Conservation (phyloP, 2,113 vertebrate species). For the Sinocyclocheilus rhinocerous region DNA sequence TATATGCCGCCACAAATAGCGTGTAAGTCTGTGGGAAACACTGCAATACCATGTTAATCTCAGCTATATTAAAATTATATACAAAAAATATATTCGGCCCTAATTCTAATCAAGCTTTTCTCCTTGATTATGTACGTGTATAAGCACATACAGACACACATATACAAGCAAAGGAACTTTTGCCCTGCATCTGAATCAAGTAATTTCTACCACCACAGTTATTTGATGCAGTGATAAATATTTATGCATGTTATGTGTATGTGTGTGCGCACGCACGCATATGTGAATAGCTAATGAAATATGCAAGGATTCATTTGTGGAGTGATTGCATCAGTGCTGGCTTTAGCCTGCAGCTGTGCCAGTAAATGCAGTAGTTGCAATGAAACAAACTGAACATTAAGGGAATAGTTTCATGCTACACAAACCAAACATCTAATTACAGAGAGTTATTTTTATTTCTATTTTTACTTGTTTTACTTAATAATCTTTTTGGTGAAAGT, state of each 20-base stretch:
- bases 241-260: conserved; percentile 1
- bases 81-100: no score
- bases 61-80: neutral
- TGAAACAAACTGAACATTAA: conserved; percentile 7
- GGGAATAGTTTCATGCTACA: neutral
- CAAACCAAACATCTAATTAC: neutral
- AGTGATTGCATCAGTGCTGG: conserved; percentile 22
- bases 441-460: neutral
- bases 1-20: no score
- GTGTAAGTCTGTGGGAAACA: no score
- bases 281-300: conserved; percentile 5
- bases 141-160: neutral
- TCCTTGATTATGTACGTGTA: neutral
- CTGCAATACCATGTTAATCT: neutral
- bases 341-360: conserved; percentile 17
- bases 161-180: neutral
- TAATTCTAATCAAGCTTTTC: neutral
- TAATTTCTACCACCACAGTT: neutral
- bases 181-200: neutral
- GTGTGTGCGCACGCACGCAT: neutral
- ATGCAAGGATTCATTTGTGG: conserved; percentile 30
- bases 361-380: neutral
- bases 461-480: neutral
- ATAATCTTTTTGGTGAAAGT: neutral
- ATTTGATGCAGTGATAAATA: conserved; percentile 16